Evolutionary conservation across 1,140 invertebrate genomes (phyloP), one percentile per base, ranked within the genome.

Genomic region (Diorhabda sublineata): DNA sequence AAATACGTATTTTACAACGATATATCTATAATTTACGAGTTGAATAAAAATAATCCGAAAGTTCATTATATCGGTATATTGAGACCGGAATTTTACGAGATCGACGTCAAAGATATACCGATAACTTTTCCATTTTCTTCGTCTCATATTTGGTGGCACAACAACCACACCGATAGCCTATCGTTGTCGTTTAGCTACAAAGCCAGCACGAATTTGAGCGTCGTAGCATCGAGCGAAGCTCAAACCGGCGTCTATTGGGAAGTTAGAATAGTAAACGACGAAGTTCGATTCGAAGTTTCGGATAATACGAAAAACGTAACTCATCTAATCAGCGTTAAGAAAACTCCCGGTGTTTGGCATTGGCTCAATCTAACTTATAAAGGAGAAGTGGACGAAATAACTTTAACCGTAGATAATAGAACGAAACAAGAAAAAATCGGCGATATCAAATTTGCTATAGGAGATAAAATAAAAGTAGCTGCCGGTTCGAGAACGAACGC

Each of bases 1-100:
- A 94, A 95, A 75, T 95, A 95, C 80, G 92, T 96, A 41, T 97
- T 95, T 79, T 95, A 94, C 78, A 96, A 97, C 79, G 93, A 95
- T 74, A 88, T 94, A 11, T 95, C 93, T 2, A 93, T 97, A 66
- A 84, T 97, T 58, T 95, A 95, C 77, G 92, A 95, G 77, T 81
- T 97, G 64, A 90, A 92, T 71, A 87, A 90, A 72, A 87, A 88
- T 67, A 91, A 92, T 81, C 89, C 90, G 26, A 94, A 94, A 85
- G 91, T 94, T n/a, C 80, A 81, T 70, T 81, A 83, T 58, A 80
- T 82, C 64, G 88, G 94, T 11, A 90, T 94, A 1, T 80, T 93
- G 60, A 88, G 90, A 70, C 91, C 93, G 0, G 90, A 94, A 80
- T 94, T 92, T 75, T 89, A 90, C 71, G 93, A 95, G 78, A 87